phyloP scores from a whole-genome alignment of 1,140 invertebrate genomes.

The Zaprionus ornatus region DNA sequence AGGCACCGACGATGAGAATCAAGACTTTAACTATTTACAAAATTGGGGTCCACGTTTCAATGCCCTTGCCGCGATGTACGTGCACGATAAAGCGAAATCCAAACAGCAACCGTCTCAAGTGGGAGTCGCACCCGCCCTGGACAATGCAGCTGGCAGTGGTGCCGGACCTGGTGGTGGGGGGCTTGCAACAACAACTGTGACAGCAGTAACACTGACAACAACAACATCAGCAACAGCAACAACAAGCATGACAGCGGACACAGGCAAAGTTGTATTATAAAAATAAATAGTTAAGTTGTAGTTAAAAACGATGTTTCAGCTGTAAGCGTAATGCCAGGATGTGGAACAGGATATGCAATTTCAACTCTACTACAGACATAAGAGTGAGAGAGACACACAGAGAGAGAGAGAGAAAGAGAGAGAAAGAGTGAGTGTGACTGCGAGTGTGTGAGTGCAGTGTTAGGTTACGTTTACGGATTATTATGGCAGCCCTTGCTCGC shows the following conservation, averaged over 20 bases:
- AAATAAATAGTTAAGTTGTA: slow-evolving; percentile 74
- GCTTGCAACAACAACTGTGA: slow-evolving; percentile 2
- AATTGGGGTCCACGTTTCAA: slow-evolving; percentile 98
- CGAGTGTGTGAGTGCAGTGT: not conserved
- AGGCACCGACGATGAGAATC: slow-evolving; percentile 97
- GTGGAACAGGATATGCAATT: slow-evolving; percentile 40
- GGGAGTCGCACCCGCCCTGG: slow-evolving; percentile 24
- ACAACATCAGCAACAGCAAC: not conserved
- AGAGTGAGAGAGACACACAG: slow-evolving; percentile 1
- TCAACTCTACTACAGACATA: slow-evolving; percentile 37
- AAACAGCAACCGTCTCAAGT: slow-evolving; percentile 44
- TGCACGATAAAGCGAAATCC: slow-evolving; percentile 86
- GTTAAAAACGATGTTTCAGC: slow-evolving; percentile 72
- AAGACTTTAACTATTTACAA: slow-evolving; percentile 98
- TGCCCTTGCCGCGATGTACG: slow-evolving; percentile 98
- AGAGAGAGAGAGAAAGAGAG: not conserved
- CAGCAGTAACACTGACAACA: not conserved
- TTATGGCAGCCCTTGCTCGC: slow-evolving; percentile 18
- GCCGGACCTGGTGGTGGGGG: slow-evolving; percentile 65
- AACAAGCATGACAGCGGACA: slow-evolving; percentile 16
- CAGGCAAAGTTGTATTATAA: slow-evolving; percentile 79
- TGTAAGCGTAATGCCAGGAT: slow-evolving; percentile 53
- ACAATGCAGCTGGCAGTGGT: slow-evolving; percentile 68
- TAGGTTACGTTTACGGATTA: slow-evolving; percentile 22
- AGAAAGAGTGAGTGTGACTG: not conserved